Percentiles rank a stretch among this genome's conserved stretches.
These are phyloP conservation scores for Andrena dorsata DNA, from an alignment of 2,888 invertebrate species.

Conservation along the genomic window DNA sequence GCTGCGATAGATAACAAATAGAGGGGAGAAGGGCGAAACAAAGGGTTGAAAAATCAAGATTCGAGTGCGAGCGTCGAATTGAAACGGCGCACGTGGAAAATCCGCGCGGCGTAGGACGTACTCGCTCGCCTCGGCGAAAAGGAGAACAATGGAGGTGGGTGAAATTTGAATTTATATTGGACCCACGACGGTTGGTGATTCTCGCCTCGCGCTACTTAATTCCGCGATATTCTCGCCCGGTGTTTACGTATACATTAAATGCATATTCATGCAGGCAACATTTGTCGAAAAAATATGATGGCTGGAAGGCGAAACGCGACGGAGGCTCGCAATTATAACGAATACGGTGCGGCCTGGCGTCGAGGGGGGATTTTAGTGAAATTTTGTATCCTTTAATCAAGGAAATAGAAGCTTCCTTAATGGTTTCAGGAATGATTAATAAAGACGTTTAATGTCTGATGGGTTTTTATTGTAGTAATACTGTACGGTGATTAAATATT, in stretches of 20 bases:
- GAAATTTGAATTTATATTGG: conserved; percentile 65
- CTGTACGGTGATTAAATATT: neutral
- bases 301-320: conserved; percentile 5
- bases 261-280: conserved; percentile 51
- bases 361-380: neutral
- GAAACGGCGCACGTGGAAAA: conserved; percentile 26
- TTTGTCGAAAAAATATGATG: conserved; percentile 46
- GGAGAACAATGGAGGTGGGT: conserved; percentile 44
- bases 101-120: conserved; percentile 22
- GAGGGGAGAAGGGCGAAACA: neutral
- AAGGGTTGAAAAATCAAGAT: conserved; percentile 18
- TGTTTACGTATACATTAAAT: conserved; percentile 55
- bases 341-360: neutral
- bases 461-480: too few relatives aligned
- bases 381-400: neutral
- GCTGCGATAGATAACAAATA: neutral
- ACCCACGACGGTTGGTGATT: conserved; percentile 28
- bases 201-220: conserved; percentile 47
- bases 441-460: too few relatives aligned
- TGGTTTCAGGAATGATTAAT: too few relatives aligned
- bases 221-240: conserved; percentile 35
- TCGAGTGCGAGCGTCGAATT: conserved; percentile 16
- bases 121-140: conserved; percentile 26
- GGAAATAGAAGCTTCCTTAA: neutral
- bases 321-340: neutral